Conservation (phyloP, 1,140 invertebrate species). For the Eumaeus atala region DNA sequence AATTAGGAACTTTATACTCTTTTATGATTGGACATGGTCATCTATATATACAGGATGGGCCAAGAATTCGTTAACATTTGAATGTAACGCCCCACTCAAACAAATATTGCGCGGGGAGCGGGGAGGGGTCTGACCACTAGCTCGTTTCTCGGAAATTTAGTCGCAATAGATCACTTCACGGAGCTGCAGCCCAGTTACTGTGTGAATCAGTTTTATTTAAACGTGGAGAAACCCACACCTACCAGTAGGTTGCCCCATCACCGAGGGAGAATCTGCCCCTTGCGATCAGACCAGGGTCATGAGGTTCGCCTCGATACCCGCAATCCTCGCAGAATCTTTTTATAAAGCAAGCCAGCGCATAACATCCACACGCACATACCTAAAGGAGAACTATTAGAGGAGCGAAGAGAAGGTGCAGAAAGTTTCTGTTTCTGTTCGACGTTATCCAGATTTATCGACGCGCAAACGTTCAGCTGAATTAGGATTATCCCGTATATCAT, state of each 20-base stretch:
- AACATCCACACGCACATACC: conserved; percentile 22
- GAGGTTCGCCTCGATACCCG: too few relatives aligned
- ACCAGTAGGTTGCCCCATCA: conserved; percentile 12
- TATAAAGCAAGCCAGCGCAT: conserved; percentile 20
- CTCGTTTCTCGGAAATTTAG: conserved; percentile 23
- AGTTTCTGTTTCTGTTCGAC: conserved; percentile 26
- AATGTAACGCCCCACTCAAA: conserved; percentile 7
- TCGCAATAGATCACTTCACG: conserved; percentile 24
- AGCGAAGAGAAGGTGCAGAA: conserved; percentile 27
- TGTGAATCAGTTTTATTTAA: conserved; percentile 27
- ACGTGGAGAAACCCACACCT: conserved; percentile 20
- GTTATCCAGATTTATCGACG: conserved; percentile 26
- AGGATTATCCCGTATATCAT: conserved; percentile 27
- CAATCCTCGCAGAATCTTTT: too few relatives aligned
- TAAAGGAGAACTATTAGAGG: too few relatives aligned
- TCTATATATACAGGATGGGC: conserved; percentile 16
- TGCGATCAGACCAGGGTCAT: too few relatives aligned
- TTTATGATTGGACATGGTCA: too few relatives aligned
- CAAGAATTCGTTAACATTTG: conserved; percentile 16
- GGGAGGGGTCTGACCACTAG: conserved; percentile 3
- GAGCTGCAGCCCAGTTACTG: conserved; percentile 20
- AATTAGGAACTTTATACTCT: too few relatives aligned
- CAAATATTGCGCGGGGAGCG: not conserved
- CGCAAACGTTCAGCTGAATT: too few relatives aligned
- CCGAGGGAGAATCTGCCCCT: too few relatives aligned